A percentile compares a stretch with the other conserved stretches of the same genome.
These are phyloP conservation scores for Geotrypetes seraphini DNA, from an alignment of 2,797 vertebrate species.

Conservation along the genomic window DNA sequence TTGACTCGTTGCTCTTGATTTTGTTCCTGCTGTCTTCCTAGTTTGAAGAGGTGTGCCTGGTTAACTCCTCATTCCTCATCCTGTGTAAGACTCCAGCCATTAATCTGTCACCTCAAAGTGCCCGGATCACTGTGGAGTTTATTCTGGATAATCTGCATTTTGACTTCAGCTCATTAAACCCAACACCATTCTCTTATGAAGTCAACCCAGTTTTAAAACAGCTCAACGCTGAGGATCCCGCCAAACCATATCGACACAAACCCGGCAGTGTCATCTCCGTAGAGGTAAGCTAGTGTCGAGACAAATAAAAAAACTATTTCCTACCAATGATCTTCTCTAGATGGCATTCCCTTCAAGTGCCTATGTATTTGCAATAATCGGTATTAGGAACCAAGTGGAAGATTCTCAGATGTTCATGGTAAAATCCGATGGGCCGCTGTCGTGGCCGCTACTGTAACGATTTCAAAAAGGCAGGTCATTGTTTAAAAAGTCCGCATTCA, in stretches of 20 bases:
- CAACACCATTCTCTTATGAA: slow-evolving; percentile 73
- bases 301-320: too few relatives aligned
- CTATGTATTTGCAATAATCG: too few relatives aligned
- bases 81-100: slow-evolving; percentile 78
- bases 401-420: too few relatives aligned
- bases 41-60: slow-evolving; percentile 73
- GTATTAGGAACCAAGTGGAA: too few relatives aligned
- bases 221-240: slow-evolving; percentile 72
- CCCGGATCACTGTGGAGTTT: slow-evolving; percentile 71
- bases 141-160: slow-evolving; percentile 84
- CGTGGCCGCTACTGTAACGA: too few relatives aligned
- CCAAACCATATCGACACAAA: slow-evolving; percentile 82
- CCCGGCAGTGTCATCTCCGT: slow-evolving; percentile 92
- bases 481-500: too few relatives aligned
- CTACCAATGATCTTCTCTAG: neutral
- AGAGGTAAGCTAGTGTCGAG: too few relatives aligned
- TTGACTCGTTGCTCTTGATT: too few relatives aligned
- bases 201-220: slow-evolving; percentile 69
- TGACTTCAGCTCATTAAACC: slow-evolving; percentile 67
- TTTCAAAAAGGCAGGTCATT: too few relatives aligned
- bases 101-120: slow-evolving; percentile 41
- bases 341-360: too few relatives aligned
- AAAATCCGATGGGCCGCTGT: too few relatives aligned
- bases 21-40: slow-evolving; percentile 33
- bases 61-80: slow-evolving; percentile 79